phyloP scores from a whole-genome alignment of 2,888 invertebrate species.

The Bellardia pandia region DNA sequence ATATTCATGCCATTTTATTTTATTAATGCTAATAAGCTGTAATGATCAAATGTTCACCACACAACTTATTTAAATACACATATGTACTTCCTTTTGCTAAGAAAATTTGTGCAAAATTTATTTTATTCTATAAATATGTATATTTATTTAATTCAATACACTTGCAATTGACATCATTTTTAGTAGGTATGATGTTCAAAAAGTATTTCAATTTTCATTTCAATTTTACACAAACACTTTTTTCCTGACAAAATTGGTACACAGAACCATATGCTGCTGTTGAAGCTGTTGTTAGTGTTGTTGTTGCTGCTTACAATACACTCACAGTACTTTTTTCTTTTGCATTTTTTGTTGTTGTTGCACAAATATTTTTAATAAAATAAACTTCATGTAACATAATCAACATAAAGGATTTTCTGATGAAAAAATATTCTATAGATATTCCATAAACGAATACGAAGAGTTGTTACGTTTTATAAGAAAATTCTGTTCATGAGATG shows the following conservation, averaged over 20 bases:
- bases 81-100: background rate
- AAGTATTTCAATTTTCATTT: conserved; percentile 62
- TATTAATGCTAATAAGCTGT: too few species aligned
- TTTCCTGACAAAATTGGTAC: conserved; percentile 32
- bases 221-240: conserved; percentile 37
- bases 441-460: conserved; percentile 46
- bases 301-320: conserved; percentile 23
- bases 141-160: conserved; percentile 33
- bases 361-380: conserved; percentile 80
- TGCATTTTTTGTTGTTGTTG: background rate
- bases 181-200: conserved; percentile 59
- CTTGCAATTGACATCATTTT: conserved; percentile 64
- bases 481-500: conserved; percentile 76
- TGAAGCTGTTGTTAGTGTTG: conserved; percentile 31
- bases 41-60: too few species aligned
- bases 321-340: background rate
- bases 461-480: conserved; percentile 58
- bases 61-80: conserved; percentile 2
- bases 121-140: conserved; percentile 29
- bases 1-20: too few species aligned
- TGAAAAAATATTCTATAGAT: conserved; percentile 74
- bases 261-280: conserved; percentile 47
- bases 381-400: conserved; percentile 82
- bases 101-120: conserved; percentile 1
- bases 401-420: conserved; percentile 82